Percentiles rank a stretch among this genome's conserved stretches.
Conservation (phyloP, 2,888 invertebrate species). For the Mantis religiosa region DNA sequence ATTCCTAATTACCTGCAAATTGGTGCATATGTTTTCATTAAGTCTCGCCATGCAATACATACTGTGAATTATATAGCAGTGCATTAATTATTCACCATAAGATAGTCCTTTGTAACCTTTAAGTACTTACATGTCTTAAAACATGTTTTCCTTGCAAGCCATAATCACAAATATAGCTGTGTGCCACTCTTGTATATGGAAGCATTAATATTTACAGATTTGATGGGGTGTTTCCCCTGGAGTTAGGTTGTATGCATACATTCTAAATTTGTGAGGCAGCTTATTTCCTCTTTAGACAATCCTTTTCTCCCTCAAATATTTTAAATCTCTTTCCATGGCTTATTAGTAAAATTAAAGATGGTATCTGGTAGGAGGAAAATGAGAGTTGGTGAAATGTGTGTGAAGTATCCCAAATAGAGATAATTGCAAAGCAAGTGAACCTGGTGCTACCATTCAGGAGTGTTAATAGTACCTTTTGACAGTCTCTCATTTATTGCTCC, state of each 20-base stretch:
- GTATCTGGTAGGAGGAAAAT: neutral
- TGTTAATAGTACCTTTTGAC: slow-evolving; percentile 20
- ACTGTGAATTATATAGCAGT: neutral
- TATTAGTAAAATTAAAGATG: neutral
- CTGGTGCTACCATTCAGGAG: slow-evolving; percentile 25
- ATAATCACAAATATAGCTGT: neutral
- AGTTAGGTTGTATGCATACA: neutral
- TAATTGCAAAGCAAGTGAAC: neutral
- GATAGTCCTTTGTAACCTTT: slow-evolving; percentile 13
- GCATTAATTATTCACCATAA: slow-evolving; percentile 7
- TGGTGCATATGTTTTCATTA: neutral
- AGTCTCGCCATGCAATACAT: neutral
- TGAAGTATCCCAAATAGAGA: neutral
- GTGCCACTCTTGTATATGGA: neutral
- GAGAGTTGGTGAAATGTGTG: neutral
- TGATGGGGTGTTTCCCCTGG: too few species aligned
- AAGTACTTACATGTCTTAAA: slow-evolving; percentile 5
- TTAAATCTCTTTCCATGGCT: neutral
- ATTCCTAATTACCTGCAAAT: neutral
- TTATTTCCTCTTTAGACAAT: neutral
- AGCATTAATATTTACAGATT: neutral
- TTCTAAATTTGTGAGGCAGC: neutral
- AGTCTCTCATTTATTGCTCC: slow-evolving; percentile 19
- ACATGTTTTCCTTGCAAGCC: slow-evolving; percentile 12
- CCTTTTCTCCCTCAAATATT: neutral